A percentile compares a stretch with the other conserved stretches of the same genome.
Conservation (phyloP, 2,888 invertebrate genomes). For the Tricholauxania praeusta region DNA sequence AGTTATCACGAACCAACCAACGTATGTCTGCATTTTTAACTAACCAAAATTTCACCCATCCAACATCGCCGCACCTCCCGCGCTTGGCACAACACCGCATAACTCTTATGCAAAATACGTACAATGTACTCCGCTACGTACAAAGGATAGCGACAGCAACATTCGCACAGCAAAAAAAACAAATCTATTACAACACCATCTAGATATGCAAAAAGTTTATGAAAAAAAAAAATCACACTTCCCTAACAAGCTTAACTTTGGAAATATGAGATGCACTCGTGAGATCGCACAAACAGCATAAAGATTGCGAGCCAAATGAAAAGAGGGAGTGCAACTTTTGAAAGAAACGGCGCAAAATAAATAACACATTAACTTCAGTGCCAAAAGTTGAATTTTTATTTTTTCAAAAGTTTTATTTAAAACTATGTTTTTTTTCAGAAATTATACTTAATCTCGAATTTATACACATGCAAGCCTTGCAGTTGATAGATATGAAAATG, state of each 20-base stretch:
- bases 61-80: neutral
- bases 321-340: too few relatives aligned
- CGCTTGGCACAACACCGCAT: neutral
- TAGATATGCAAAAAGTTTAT: neutral
- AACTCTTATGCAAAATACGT: too few relatives aligned
- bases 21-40: neutral
- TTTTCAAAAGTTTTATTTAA: too few relatives aligned
- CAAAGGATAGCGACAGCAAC: neutral
- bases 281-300: neutral
- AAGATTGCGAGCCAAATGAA: too few relatives aligned
- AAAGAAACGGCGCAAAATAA: too few relatives aligned
- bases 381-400: too few relatives aligned
- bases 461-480: too few relatives aligned
- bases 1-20: neutral
- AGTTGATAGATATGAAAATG: too few relatives aligned
- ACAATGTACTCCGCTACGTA: neutral
- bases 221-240: neutral
- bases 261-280: slow-evolving; percentile 24
- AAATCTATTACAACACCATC: slow-evolving; percentile 17
- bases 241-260: slow-evolving; percentile 17
- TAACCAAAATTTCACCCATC: neutral
- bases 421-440: too few relatives aligned
- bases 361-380: too few relatives aligned
- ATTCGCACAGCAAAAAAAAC: neutral
- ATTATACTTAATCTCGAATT: too few relatives aligned